phyloP scores from a whole-genome alignment of 2,888 invertebrate genomes.

The Pachymerium ferrugineum region DNA sequence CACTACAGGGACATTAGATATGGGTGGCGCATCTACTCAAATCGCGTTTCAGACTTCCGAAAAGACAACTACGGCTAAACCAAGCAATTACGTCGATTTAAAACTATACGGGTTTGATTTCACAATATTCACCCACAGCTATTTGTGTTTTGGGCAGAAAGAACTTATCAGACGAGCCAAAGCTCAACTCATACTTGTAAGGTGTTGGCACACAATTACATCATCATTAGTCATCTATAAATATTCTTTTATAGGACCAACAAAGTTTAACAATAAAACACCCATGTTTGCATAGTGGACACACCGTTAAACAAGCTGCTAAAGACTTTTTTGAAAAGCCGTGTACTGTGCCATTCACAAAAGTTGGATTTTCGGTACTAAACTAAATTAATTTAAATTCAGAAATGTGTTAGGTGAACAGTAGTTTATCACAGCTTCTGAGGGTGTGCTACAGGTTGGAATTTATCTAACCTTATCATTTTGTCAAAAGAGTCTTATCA shows the following conservation, averaged over 20 bases:
- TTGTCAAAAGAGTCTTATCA: too few relatives aligned
- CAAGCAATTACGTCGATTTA: constrained; percentile 36
- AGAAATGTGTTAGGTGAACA: too few relatives aligned
- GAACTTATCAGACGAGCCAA: constrained; percentile 47
- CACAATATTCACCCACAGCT: constrained; percentile 50
- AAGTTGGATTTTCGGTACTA: neutral
- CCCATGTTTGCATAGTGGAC: neutral
- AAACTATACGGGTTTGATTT: constrained; percentile 47
- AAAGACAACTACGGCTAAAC: constrained; percentile 34
- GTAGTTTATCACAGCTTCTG: too few relatives aligned
- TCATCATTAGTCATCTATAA: too few relatives aligned
- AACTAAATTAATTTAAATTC: too few relatives aligned
- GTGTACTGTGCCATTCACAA: neutral
- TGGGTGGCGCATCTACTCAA: constrained; percentile 54
- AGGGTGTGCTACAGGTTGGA: too few relatives aligned
- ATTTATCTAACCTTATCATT: too few relatives aligned
- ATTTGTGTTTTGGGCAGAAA: constrained; percentile 51
- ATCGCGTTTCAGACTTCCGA: constrained; percentile 47
- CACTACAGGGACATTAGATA: constrained; percentile 50
- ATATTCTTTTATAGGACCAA: too few relatives aligned
- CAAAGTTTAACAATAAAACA: neutral
- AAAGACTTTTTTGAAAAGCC: neutral
- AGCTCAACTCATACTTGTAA: constrained; percentile 46
- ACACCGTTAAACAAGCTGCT: neutral
- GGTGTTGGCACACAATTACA: too few relatives aligned